Evolutionary conservation across 2,797 vertebrate species (phyloP).

Genomic region (Dipus sagitta): DNA sequence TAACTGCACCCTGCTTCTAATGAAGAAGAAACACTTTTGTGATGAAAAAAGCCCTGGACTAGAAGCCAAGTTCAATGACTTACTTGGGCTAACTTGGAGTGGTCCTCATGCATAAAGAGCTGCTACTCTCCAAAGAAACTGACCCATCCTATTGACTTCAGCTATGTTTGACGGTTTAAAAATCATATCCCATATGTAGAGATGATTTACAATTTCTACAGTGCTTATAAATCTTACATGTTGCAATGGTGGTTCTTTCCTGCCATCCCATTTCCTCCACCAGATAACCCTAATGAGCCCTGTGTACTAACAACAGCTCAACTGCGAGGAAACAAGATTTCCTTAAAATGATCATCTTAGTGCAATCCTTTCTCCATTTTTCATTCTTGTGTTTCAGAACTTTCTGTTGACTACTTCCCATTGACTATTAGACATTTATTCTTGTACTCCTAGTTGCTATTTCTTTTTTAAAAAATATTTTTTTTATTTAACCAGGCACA

Average conservation of each 20-base stretch:
- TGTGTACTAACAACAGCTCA: background rate
- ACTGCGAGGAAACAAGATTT: conserved; percentile 1
- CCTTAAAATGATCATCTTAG: background rate
- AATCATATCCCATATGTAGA: background rate
- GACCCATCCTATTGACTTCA: background rate
- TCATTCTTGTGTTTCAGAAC: background rate
- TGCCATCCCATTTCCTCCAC: background rate
- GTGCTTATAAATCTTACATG: background rate
- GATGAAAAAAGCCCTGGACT: background rate
- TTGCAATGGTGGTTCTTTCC: background rate
- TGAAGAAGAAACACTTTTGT: background rate
- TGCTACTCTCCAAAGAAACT: background rate
- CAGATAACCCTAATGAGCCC: background rate
- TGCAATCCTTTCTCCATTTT: background rate
- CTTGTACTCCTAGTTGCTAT: background rate
- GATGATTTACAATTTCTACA: background rate
- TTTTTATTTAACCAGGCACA: no score
- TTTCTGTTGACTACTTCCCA: conserved; percentile 51
- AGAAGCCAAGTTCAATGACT: background rate
- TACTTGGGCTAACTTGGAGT: background rate
- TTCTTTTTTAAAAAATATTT: background rate
- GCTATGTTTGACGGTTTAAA: background rate
- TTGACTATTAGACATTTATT: conserved; percentile 32
- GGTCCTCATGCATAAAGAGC: background rate
- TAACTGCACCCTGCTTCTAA: background rate